Percentiles rank a stretch among this genome's conserved stretches.
Evolutionary conservation across 2,888 invertebrate genomes (phyloP).

Genomic region (Cantharis nigra): DNA sequence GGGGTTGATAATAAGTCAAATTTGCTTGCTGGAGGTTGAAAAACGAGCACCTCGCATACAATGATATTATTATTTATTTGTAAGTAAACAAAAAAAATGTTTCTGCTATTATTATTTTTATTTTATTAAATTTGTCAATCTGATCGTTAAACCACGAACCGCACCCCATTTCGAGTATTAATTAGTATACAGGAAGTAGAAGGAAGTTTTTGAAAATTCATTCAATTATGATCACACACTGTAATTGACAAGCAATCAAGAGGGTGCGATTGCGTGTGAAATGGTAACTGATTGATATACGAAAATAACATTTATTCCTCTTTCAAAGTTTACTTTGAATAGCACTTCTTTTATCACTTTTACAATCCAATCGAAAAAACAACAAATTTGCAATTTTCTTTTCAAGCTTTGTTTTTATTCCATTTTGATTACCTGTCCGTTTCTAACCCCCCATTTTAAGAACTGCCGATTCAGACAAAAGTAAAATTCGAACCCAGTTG

Average conservation of each 20-base stretch:
- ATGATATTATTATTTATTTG: no score
- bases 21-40: no score
- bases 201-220: neutral
- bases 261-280: neutral
- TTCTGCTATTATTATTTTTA: no score
- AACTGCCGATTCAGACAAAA: neutral
- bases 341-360: neutral
- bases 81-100: no score
- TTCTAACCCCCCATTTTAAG: neutral
- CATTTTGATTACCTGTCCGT: neutral
- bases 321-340: neutral
- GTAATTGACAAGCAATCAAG: neutral
- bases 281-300: neutral
- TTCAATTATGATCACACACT: neutral
- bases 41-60: no score
- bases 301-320: neutral
- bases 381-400: neutral
- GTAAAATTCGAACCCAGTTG: neutral
- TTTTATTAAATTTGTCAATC: neutral
- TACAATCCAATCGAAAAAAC: neutral
- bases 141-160: neutral
- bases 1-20: no score
- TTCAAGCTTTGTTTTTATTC: neutral
- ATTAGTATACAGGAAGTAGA: neutral
- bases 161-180: neutral